Evolutionary conservation across 2,888 invertebrate species (phyloP), one percentile per base, ranked within the genome.

Genomic region (Matsumyia berberina): DNA sequence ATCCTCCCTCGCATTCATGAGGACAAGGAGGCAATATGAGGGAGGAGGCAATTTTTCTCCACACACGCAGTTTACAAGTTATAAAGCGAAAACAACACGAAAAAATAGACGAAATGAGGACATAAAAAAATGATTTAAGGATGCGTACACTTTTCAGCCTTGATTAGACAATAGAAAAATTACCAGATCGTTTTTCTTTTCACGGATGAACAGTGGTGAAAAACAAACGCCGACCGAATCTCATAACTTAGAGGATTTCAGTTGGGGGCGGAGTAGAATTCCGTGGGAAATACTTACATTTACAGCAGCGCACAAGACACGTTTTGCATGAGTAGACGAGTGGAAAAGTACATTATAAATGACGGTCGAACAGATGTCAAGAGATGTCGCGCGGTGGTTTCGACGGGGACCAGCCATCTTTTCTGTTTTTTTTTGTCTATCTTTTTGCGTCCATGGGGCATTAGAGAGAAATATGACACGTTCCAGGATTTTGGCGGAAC

Each of bases 311-410:
- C 24, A 62, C 12, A 58, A 44, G 49, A 64, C 64, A 70, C 58
- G 70, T 80, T 76, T 80, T 70, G 70, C 74, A 73, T 74, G 62
- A 72, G 55, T 29, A 83, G 62, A 51, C 49, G 49, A 49, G 24
- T 60, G 31, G 62, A 73, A 24, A 82, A 78, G 77, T 69, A 80
- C 70, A 70, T 80, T 74, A 85, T 74, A 74, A 80, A 85, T 80
- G 80, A 85, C 74, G 80, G 74, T 80, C 70, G 76, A 80, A 85
- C 79, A 85, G 85, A 85, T 85, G 85, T 85, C 80, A 80, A 85
- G 76, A 74, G 64, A 64, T 80, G 79, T 85, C 74, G 85, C 85
- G 69, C 35, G 79, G 74, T 73, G 58, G 70, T 73, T 66, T 39
- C 44, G 44, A 33, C 42, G 37, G 60, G 33, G 31, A 19, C 29